phyloP scores from a whole-genome alignment of 2,888 invertebrate genomes.

The Nomada ruficornis region DNA sequence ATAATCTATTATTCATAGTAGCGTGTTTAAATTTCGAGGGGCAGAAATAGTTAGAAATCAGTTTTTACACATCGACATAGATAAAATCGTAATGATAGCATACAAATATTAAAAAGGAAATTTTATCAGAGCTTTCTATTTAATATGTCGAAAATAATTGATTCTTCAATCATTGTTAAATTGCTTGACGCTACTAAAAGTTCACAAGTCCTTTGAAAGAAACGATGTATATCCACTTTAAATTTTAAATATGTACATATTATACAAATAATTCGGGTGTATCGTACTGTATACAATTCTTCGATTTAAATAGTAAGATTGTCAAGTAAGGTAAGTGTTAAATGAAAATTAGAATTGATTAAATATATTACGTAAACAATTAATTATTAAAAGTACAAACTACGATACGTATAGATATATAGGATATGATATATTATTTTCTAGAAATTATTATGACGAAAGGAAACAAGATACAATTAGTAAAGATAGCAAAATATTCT shows the following conservation, averaged over 20 bases:
- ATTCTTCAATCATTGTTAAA: too few relatives aligned
- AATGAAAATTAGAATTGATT: conserved; percentile 44
- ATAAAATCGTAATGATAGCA: too few relatives aligned
- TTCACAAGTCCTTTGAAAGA: conserved; percentile 16
- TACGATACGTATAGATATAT: conserved; percentile 23
- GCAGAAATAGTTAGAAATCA: too few relatives aligned
- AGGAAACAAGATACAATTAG: conserved; percentile 5
- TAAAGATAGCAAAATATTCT: not conserved
- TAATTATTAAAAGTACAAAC: conserved; percentile 44
- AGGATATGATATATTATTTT: conserved; percentile 18
- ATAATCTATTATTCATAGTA: too few relatives aligned
- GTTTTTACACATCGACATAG: too few relatives aligned
- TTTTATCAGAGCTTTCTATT: too few relatives aligned
- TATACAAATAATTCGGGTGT: not conserved
- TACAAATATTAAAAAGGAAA: too few relatives aligned
- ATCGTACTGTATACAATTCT: conserved; percentile 37
- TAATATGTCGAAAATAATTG: too few relatives aligned
- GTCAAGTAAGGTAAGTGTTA: conserved; percentile 65
- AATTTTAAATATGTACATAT: not conserved
- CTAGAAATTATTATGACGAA: not conserved
- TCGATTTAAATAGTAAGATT: conserved; percentile 29
- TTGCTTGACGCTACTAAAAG: not conserved
- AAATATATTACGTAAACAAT: conserved; percentile 29
- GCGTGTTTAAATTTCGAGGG: too few relatives aligned
- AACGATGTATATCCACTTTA: not conserved